Base-by-base conservation (phyloP, 92 coral and sea anemone genomes). In the Bergia puertoricense region DNA sequence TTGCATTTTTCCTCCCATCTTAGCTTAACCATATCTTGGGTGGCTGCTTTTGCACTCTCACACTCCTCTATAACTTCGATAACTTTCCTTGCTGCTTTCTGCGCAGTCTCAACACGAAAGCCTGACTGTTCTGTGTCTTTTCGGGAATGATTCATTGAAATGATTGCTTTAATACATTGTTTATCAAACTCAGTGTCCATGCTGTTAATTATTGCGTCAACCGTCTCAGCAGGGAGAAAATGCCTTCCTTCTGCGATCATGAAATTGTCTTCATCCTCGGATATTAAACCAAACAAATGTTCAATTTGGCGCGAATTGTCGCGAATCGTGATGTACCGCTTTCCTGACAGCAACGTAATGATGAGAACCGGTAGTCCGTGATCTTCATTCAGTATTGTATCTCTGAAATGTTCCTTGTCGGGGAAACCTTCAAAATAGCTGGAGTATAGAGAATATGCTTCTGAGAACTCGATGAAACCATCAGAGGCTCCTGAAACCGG, bases 171-270 rank as follows among this genome's bases (percentile, higher is more conserved):
- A 36, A 22, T 23, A 15, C 82, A 78, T 44, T 13, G 56, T 11
- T 13, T 78, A 15, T 78, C 82, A 43, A 78, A 78, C 82, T 78
- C 54, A 4, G 82, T 41, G 57, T 78, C 82, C 82, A 78, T 78
- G 22, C 36, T 22, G 57, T 78, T 78, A 78, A 78, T 78, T 45
- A 78, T 78, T 22, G 59, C 39, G 43, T 78, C 11, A n/a, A 78
- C 43, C 39, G 30, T 78, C 23, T 18, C 82, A 0, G 48, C 57
- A 8, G 82, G 5, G 36, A 40, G 57, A 41, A 44, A 36, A 4
- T 42, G 16, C 15, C 30, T 20, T 59, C 39, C 39, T 38, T 43
- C 23, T 78, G 23, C 36, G 30, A n/a, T 43, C 30, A 9, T 2
- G 41, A 54, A 79, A n/a, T 79, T 65, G 36, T 22, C 59, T 45